Evolutionary conservation across 2,113 vertebrate species (phyloP).

Genomic region (Barbus barbus): DNA sequence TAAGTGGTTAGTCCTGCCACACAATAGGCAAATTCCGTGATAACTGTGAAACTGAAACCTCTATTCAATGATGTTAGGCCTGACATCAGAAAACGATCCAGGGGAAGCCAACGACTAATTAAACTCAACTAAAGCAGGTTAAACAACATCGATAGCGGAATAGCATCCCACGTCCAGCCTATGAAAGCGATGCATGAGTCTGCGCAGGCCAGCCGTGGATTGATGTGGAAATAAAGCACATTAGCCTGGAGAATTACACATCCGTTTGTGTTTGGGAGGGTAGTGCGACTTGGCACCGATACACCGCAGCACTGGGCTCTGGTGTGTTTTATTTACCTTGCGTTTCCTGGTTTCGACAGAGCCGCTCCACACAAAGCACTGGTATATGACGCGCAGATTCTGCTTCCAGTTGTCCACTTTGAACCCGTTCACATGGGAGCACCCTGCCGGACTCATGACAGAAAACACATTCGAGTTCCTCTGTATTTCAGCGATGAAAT

Average conservation of each 20-base stretch:
- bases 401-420: conserved; percentile 99
- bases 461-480: conserved; percentile 70
- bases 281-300: conserved; percentile 12
- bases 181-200: background rate
- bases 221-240: background rate
- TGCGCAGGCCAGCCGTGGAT: conserved; percentile 6
- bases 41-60: conserved; percentile 5
- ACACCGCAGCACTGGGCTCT: background rate
- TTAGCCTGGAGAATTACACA: background rate
- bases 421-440: conserved; percentile 92
- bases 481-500: conserved; percentile 60
- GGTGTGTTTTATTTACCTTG: conserved; percentile 79
- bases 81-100: background rate
- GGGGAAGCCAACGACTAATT: background rate
- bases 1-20: background rate
- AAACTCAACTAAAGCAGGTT: background rate
- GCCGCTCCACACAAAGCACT: conserved; percentile 97
- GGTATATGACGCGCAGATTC: conserved; percentile 95
- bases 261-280: background rate
- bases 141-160: background rate
- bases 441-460: conserved; percentile 92
- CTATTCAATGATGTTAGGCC: background rate
- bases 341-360: conserved; percentile 93
- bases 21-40: background rate
- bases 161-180: conserved; percentile 13